Percentiles rank a stretch among this genome's conserved stretches.
phyloP scores from a whole-genome alignment of 2,797 vertebrate genomes.

The Vireo griseus region DNA sequence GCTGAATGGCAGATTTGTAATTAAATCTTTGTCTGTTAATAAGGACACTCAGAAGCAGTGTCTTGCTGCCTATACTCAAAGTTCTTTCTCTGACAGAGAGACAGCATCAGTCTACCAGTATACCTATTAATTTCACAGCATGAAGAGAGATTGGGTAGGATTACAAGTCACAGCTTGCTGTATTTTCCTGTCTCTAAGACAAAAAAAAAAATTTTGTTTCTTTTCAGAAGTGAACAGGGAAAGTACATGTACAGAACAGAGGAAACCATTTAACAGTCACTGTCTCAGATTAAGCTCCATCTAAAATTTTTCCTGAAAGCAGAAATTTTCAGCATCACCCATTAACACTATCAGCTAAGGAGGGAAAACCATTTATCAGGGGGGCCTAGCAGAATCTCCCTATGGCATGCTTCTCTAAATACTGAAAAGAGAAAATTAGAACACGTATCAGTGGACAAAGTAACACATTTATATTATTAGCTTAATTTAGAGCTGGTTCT shows the following conservation, averaged over 20 bases:
- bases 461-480: not conserved
- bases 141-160: not conserved
- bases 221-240: not conserved
- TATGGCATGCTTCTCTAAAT: not conserved
- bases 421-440: not conserved
- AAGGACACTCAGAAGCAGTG: not conserved
- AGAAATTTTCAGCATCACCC: not conserved
- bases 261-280: not conserved
- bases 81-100: not conserved
- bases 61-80: not conserved
- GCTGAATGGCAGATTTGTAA: not conserved
- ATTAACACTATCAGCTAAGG: not conserved
- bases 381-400: not conserved
- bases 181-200: not conserved
- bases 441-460: not conserved
- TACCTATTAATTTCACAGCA: not conserved
- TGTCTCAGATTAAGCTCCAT: not conserved
- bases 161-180: not conserved
- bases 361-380: not conserved
- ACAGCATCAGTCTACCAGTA: not conserved
- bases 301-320: not conserved
- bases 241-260: not conserved
- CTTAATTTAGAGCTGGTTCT: not conserved
- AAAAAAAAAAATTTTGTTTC: not conserved
- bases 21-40: not conserved